phyloP scores from a whole-genome alignment of 2,888 invertebrate species.

The Gonocerus acuteangulatus region DNA sequence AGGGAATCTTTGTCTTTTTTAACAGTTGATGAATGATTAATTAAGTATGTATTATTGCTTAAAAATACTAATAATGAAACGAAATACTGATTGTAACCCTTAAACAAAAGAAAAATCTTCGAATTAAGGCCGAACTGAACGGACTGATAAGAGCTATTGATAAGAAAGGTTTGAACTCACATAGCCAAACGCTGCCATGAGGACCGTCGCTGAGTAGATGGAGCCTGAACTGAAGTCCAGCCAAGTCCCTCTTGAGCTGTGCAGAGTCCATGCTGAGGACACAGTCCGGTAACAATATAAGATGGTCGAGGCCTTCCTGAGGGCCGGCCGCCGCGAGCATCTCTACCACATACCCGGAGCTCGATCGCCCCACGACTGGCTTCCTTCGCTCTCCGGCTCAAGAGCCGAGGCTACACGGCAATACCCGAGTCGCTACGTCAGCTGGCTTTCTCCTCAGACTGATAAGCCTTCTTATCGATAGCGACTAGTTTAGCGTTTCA shows the following conservation, averaged over 20 bases:
- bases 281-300: conserved; percentile 50
- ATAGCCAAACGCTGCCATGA: conserved; percentile 53
- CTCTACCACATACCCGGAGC: conserved; percentile 25
- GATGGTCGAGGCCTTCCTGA: conserved; percentile 50
- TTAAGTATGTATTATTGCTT: no score
- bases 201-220: conserved; percentile 50
- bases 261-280: conserved; percentile 51
- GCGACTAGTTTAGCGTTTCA: no score
- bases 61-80: no score
- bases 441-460: no score
- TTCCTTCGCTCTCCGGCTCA: conserved; percentile 20
- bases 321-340: conserved; percentile 40
- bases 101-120: not conserved
- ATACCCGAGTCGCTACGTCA: not conserved
- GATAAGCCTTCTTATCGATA: no score
- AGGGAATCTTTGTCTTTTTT: no score
- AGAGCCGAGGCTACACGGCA: conserved; percentile 3
- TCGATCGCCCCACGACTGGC: not conserved
- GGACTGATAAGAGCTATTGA: no score
- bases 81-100: no score
- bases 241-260: conserved; percentile 50
- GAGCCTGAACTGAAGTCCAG: conserved; percentile 49
- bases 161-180: no score
- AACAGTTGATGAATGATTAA: no score
- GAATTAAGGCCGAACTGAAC: not conserved